These are phyloP conservation scores for Drosophila oshimai DNA, from an alignment of 1,140 invertebrate species.

Conservation along the genomic window DNA sequence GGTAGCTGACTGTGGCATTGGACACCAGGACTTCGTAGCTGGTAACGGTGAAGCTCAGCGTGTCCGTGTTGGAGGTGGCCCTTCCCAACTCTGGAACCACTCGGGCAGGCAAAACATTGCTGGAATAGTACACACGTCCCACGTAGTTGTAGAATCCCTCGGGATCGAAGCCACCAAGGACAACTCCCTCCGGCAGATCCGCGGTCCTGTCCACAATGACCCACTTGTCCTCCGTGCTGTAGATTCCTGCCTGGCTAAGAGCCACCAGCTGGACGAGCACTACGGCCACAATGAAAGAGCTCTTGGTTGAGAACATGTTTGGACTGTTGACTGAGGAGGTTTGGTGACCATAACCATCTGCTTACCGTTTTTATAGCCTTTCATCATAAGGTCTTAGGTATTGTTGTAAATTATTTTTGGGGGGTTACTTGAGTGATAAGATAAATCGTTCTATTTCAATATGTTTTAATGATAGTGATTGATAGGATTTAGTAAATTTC, in stretches of 20 bases:
- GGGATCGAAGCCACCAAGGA: slow-evolving; percentile 36
- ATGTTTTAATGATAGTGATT: not conserved
- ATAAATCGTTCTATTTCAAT: not conserved
- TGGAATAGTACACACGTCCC: slow-evolving; percentile 11
- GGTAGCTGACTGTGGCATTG: slow-evolving; percentile 1
- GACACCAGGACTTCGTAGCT: slow-evolving; percentile 4
- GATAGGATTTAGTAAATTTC: not conserved
- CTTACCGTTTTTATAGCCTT: not conserved
- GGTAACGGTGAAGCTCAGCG: not conserved
- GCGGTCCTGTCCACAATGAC: not conserved
- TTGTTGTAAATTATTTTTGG: slow-evolving; percentile 1
- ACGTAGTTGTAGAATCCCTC: slow-evolving; percentile 46
- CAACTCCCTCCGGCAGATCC: slow-evolving; percentile 24
- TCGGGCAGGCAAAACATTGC: slow-evolving; percentile 33
- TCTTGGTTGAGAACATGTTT: slow-evolving; percentile 26
- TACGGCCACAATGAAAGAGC: not conserved
- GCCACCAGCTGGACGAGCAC: slow-evolving; percentile 35
- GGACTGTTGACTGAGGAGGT: not conserved
- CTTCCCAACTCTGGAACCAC: slow-evolving; percentile 18
- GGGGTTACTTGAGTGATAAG: slow-evolving; percentile 3
- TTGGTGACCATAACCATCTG: not conserved
- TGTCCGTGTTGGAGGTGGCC: slow-evolving; percentile 30
- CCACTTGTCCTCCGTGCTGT: slow-evolving; percentile 37
- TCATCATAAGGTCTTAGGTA: not conserved
- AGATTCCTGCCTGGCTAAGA: slow-evolving; percentile 15